Evolutionary conservation across 2,888 invertebrate genomes (phyloP).

Genomic region (Neoascia interrupta): DNA sequence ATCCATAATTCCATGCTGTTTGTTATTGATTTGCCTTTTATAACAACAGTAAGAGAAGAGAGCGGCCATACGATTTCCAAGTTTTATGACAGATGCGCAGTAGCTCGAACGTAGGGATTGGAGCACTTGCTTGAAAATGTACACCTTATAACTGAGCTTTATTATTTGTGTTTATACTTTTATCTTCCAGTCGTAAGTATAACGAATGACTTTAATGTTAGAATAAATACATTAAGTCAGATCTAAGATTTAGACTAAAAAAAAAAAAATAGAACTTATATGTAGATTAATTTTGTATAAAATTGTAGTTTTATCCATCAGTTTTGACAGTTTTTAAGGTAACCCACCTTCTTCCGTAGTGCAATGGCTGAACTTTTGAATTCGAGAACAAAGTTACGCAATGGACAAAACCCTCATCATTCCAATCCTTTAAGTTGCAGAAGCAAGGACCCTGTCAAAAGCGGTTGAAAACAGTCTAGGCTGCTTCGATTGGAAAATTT

Average conservation of each 20-base stretch:
- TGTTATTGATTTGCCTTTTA: conserved; percentile 55
- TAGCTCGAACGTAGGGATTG: conserved; percentile 21
- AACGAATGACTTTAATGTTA: too few relatives aligned
- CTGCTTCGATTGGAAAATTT: too few relatives aligned
- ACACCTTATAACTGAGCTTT: conserved; percentile 36
- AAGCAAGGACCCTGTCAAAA: too few relatives aligned
- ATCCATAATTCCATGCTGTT: conserved; percentile 28
- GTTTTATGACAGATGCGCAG: conserved; percentile 67
- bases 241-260: neutral
- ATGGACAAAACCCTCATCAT: too few relatives aligned
- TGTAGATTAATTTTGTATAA: too few relatives aligned
- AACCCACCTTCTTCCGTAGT: too few relatives aligned
- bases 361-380: too few relatives aligned
- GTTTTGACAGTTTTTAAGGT: neutral
- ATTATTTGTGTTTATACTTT: neutral
- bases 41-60: conserved; percentile 52
- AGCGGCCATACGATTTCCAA: conserved; percentile 41
- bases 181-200: neutral
- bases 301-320: neutral
- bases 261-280: neutral
- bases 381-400: too few relatives aligned
- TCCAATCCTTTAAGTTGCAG: too few relatives aligned
- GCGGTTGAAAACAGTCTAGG: too few relatives aligned
- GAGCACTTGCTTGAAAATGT: conserved; percentile 41
- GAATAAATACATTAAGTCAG: too few relatives aligned